Base-by-base conservation (phyloP, 2,113 vertebrate species). In the Pedionomus torquatus region DNA sequence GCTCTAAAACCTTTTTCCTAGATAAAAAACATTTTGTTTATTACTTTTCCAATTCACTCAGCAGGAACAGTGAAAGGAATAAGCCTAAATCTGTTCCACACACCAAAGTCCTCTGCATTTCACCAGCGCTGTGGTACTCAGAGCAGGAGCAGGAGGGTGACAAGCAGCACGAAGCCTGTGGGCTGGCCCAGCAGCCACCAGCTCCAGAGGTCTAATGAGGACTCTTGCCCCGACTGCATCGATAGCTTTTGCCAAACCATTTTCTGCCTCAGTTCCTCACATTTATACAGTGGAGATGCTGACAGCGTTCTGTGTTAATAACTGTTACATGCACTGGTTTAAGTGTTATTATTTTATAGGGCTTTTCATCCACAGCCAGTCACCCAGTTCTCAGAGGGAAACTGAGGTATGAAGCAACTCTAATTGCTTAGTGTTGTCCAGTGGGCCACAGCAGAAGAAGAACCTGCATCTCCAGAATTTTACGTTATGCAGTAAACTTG, bases 221-320 rank as follows among this genome's bases (percentile, higher is more conserved):
- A 92, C 89, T 97, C 90, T 54, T 81, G 48, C 65, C 86, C 69
- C 2, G 3, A 37, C 83, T 84, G 41, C 83, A 90, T 69, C 90
- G 91, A 84, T 54, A 95, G 89, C 87, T 92, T 87, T 85, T 79
- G 77, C 89, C 83, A 95, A 95, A 78, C 13, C 65, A 89, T 92
- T 95, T 96, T 95, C 95, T 96, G 94, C 92, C 94, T 97, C 95
- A 79, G 83, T 85, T 96, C 83, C 83, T 92, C 90, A 54, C 83
- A 69, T 82, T 95, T 84, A 64, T 84, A 44, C 78, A 87, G 89
- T 33, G 17, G 51, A 94, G 76, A 90, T 31, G 85, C 86, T 78
- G 83, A 75, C 77, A 89, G 81, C 0, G 0, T 60, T 93, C 80
- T 51, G 21, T 52, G 76, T 63, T 87, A 84, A 25, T 75, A 87